A percentile compares a stretch with the other conserved stretches of the same genome.
phyloP scores from a whole-genome alignment of 2,888 invertebrate species.

The Neria commutata region DNA sequence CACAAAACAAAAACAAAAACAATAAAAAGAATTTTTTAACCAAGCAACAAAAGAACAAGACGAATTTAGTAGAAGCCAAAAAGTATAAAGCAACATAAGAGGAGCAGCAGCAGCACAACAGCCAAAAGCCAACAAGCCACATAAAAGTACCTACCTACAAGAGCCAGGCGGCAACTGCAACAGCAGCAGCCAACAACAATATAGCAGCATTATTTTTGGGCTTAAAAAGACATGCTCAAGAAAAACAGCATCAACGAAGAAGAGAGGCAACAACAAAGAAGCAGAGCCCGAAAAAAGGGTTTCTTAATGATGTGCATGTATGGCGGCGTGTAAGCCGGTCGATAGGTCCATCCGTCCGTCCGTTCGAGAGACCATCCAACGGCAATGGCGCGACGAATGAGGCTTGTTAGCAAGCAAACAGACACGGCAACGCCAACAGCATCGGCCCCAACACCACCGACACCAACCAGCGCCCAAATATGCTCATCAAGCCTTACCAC shows the following conservation, averaged over 20 bases:
- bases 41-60: not conserved
- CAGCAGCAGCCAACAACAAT: not conserved
- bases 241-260: not conserved
- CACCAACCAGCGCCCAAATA: not conserved
- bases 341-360: not conserved
- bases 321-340: not conserved
- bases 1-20: constrained; percentile 11
- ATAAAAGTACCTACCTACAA: too few species aligned
- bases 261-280: too few species aligned
- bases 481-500: not conserved
- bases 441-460: too few species aligned
- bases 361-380: not conserved
- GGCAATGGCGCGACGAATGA: not conserved
- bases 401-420: constrained; percentile 5
- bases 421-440: too few species aligned
- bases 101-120: not conserved
- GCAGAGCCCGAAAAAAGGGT: too few species aligned
- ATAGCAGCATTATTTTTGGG: not conserved
- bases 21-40: constrained; percentile 10
- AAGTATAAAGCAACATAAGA: not conserved
- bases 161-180: not conserved
- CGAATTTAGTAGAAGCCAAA: not conserved
- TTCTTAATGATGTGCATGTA: constrained; percentile 3
- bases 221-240: not conserved
- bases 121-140: not conserved